Percentiles rank a stretch among this genome's conserved stretches.
These are phyloP conservation scores for Melanerpes aurifrons DNA, from an alignment of 2,113 vertebrate species.

Conservation along the genomic window DNA sequence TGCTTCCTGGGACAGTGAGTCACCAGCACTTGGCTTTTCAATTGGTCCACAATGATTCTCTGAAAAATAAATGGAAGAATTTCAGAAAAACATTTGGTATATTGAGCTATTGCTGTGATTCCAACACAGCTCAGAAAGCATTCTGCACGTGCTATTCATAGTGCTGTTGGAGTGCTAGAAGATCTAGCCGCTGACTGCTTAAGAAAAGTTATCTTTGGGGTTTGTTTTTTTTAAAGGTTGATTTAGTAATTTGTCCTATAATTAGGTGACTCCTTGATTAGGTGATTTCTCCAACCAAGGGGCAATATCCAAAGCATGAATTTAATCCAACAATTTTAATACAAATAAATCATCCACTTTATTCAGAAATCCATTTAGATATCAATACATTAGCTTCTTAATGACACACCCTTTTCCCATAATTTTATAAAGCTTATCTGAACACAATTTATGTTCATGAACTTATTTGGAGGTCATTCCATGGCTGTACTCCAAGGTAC, in stretches of 20 bases:
- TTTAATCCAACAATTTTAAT: too few relatives aligned
- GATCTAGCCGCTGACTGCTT: background rate
- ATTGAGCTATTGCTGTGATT: background rate
- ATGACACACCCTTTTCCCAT: too few relatives aligned
- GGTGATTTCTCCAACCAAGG: too few relatives aligned
- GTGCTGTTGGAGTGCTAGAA: background rate
- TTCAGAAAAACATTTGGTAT: background rate
- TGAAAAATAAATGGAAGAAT: background rate
- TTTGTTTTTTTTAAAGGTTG: too few relatives aligned
- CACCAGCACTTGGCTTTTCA: background rate
- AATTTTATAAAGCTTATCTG: background rate
- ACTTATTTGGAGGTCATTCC: background rate
- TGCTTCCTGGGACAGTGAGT: background rate
- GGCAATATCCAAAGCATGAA: too few relatives aligned
- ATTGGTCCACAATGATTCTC: background rate
- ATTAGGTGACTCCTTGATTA: too few relatives aligned
- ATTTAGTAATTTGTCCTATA: too few relatives aligned
- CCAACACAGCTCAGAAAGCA: background rate
- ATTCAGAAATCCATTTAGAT: too few relatives aligned
- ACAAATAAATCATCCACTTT: too few relatives aligned
- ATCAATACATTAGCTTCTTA: too few relatives aligned
- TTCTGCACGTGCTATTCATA: background rate
- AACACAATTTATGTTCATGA: background rate
- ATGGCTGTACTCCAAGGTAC: background rate
- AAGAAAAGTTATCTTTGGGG: background rate